A percentile compares a stretch with the other conserved stretches of the same genome.
Evolutionary conservation across 2,113 vertebrate genomes (phyloP).

Genomic region (Colossoma macropomum): DNA sequence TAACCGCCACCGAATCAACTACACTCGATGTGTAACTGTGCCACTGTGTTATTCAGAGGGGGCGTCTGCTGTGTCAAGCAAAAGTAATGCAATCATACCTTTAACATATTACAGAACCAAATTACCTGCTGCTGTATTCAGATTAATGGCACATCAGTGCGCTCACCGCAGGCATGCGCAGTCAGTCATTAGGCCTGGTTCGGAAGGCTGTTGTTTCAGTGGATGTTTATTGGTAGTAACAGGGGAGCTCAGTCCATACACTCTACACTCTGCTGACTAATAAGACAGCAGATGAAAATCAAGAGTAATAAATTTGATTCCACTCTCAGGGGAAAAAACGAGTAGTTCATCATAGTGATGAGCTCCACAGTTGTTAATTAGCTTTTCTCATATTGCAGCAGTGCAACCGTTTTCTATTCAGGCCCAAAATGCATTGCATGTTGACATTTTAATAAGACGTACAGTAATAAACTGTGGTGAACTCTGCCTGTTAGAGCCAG

Average conservation of each 20-base stretch:
- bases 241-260: background rate
- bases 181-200: background rate
- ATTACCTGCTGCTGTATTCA: background rate
- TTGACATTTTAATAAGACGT: background rate
- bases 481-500: too few species aligned
- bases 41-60: background rate
- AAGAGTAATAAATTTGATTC: background rate
- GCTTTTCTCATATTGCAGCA: background rate
- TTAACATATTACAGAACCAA: background rate
- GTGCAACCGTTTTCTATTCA: background rate
- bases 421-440: background rate
- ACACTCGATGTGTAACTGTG: background rate
- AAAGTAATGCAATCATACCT: background rate
- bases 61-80: background rate
- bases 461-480: too few species aligned
- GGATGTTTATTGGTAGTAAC: background rate
- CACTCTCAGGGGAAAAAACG: background rate
- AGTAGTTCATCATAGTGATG: constrained; percentile 14
- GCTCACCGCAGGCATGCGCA: background rate
- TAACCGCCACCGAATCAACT: constrained; percentile 21
- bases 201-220: too few species aligned
- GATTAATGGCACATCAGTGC: background rate
- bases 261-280: background rate
- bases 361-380: too few species aligned
- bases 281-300: background rate